Evolutionary conservation across 2,113 vertebrate genomes (phyloP).

Genomic region (Donacobius atricapilla): DNA sequence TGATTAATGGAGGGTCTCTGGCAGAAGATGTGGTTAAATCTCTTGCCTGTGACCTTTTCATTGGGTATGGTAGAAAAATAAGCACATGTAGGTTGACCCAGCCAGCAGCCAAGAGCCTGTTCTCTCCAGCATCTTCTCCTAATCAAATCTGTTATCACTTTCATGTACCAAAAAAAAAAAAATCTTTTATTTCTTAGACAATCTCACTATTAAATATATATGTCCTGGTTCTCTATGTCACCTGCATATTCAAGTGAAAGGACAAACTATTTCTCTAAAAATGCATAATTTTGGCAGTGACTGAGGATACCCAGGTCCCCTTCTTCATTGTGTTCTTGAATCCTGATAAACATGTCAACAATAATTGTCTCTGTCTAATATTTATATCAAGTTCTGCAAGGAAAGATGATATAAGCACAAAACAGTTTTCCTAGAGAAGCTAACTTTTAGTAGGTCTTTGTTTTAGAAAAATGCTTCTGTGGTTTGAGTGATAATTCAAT

Average conservation of each 20-base stretch:
- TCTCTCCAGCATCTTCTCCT: background rate
- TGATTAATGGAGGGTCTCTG: conserved; percentile 44
- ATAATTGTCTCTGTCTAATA: background rate
- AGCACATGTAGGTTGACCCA: background rate
- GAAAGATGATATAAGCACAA: background rate
- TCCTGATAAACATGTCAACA: background rate
- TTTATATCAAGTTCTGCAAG: background rate
- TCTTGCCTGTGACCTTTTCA: conserved; percentile 30
- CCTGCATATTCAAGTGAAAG: background rate
- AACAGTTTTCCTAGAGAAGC: background rate
- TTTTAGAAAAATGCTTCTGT: background rate
- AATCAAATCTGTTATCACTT: background rate
- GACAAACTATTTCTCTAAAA: background rate
- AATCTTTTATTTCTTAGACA: background rate
- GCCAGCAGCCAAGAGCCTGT: background rate
- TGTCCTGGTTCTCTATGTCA: background rate
- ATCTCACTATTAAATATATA: background rate
- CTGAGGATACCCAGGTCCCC: background rate
- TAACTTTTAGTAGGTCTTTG: background rate
- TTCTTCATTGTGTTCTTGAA: background rate
- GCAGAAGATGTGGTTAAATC: conserved; percentile 48
- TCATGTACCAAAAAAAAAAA: too few species aligned
- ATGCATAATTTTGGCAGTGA: background rate
- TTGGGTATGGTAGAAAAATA: background rate
- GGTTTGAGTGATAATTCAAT: background rate